Conservation (phyloP, 2,113 vertebrate species). For the Callionymus lyra region DNA sequence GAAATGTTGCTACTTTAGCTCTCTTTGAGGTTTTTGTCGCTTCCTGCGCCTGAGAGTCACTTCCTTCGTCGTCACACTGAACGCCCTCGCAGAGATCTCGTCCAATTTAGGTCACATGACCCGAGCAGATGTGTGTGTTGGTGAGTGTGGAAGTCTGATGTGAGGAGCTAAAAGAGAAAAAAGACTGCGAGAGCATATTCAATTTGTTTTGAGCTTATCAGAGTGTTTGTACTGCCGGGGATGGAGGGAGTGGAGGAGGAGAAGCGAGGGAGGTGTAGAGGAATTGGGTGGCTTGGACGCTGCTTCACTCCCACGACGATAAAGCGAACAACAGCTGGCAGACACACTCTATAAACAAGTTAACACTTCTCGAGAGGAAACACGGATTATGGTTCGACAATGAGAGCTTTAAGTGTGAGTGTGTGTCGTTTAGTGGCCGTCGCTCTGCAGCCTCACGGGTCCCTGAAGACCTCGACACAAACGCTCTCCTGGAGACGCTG, state of each 20-base stretch:
- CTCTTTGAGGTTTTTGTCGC: too few species aligned
- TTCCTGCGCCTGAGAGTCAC: too few species aligned
- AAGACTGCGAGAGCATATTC: conserved; percentile 47
- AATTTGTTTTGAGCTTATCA: conserved; percentile 51
- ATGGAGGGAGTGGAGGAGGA: conserved; percentile 3
- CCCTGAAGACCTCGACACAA: conserved; percentile 13
- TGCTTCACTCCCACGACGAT: conserved; percentile 40
- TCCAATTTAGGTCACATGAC: conserved; percentile 34
- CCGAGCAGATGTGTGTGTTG: conserved; percentile 28
- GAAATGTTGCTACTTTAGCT: too few species aligned
- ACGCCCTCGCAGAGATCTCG: conserved; percentile 25
- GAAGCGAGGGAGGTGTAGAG: conserved; percentile 2
- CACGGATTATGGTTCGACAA: conserved; percentile 48
- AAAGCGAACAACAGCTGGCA: conserved; percentile 60
- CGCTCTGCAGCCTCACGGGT: conserved; percentile 18
- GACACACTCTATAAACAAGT: conserved; percentile 53
- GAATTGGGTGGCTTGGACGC: conserved; percentile 32
- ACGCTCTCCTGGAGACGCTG: conserved; percentile 20
- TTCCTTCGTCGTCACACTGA: not conserved
- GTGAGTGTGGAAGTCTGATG: conserved; percentile 32
- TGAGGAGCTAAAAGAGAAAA: conserved; percentile 41
- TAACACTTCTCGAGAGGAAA: conserved; percentile 49
- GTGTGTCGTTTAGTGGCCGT: conserved; percentile 15
- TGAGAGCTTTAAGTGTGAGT: conserved; percentile 30
- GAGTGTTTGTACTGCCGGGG: conserved; percentile 36